Evolutionary conservation across 2,888 invertebrate species (phyloP).

Genomic region (Drosophila neonasuta): DNA sequence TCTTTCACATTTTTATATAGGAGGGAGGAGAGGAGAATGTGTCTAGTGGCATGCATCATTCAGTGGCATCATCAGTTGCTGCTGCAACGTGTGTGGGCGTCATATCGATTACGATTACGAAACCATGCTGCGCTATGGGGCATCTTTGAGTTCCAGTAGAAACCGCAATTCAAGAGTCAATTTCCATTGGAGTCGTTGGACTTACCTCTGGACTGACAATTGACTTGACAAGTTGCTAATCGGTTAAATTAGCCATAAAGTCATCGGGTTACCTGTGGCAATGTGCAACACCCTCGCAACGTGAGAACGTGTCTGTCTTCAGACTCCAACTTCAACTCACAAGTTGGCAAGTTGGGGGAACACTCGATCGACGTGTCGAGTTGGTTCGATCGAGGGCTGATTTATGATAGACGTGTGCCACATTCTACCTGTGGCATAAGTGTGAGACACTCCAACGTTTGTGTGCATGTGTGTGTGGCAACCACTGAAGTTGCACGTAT

Average conservation of each 20-base stretch:
- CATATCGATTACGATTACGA: slow-evolving; percentile 69
- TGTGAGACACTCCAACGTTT: slow-evolving; percentile 12
- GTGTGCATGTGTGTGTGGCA: slow-evolving; percentile 23
- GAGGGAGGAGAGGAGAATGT: not conserved
- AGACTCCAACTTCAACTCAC: slow-evolving; percentile 1
- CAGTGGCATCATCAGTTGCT: slow-evolving; percentile 10
- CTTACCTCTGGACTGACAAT: slow-evolving; percentile 21
- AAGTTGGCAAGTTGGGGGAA: slow-evolving; percentile 14
- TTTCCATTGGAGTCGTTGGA: slow-evolving; percentile 34
- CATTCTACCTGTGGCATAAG: slow-evolving; percentile 32
- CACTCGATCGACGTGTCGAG: slow-evolving; percentile 17
- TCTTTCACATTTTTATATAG: too few species aligned
- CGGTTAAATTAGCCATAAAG: slow-evolving; percentile 77
- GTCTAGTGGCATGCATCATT: not conserved
- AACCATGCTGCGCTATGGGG: slow-evolving; percentile 42
- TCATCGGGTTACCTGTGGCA: slow-evolving; percentile 61
- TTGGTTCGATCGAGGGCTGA: slow-evolving; percentile 46
- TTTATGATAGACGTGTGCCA: slow-evolving; percentile 76
- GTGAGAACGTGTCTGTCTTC: slow-evolving; percentile 52
- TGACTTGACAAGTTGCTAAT: slow-evolving; percentile 68
- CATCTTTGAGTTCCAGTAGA: slow-evolving; percentile 18
- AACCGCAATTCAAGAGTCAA: slow-evolving; percentile 54
- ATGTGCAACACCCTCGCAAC: slow-evolving; percentile 68
- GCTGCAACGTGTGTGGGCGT: slow-evolving; percentile 70
- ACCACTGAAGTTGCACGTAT: slow-evolving; percentile 36